Evolutionary conservation across 2,888 invertebrate species (phyloP).

Genomic region (Nephrocerus scutellatus): DNA sequence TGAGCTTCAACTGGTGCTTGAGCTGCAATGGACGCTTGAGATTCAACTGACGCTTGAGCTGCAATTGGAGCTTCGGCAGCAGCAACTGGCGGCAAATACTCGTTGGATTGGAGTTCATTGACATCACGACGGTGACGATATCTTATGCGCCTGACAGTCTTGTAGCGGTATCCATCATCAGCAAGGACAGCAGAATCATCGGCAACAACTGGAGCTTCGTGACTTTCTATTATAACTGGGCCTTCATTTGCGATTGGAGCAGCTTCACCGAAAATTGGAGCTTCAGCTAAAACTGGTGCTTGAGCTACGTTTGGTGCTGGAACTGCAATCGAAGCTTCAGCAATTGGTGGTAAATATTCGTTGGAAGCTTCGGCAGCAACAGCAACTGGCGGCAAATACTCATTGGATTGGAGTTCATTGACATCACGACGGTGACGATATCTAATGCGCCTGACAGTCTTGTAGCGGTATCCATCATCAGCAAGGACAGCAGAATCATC

Average conservation of each 20-base stretch:
- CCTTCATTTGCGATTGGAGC: no score
- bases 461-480: slow-evolving; percentile 30
- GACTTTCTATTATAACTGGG: background rate
- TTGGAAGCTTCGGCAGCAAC: slow-evolving; percentile 14
- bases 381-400: slow-evolving; percentile 26
- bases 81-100: slow-evolving; percentile 31
- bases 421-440: slow-evolving; percentile 32
- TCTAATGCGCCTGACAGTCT: slow-evolving; percentile 28
- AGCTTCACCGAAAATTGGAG: no score
- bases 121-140: slow-evolving; percentile 31
- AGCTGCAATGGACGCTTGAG: slow-evolving; percentile 15
- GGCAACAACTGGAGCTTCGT: slow-evolving; percentile 3
- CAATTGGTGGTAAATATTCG: slow-evolving; percentile 15
- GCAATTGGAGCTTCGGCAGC: slow-evolving; percentile 3
- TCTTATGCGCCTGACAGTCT: slow-evolving; percentile 23
- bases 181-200: slow-evolving; percentile 15
- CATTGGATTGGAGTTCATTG: slow-evolving; percentile 28
- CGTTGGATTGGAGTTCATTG: slow-evolving; percentile 24
- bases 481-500: slow-evolving; percentile 15
- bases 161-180: slow-evolving; percentile 28
- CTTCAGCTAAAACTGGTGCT: no score
- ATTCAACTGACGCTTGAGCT: slow-evolving; percentile 14
- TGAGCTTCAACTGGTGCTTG: slow-evolving; percentile 9
- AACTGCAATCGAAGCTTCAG: slow-evolving; percentile 12
- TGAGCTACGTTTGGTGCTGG: no score